Evolutionary conservation across 92 coral and sea anemone species (phyloP).

Genomic region (Diadumene lineata): DNA sequence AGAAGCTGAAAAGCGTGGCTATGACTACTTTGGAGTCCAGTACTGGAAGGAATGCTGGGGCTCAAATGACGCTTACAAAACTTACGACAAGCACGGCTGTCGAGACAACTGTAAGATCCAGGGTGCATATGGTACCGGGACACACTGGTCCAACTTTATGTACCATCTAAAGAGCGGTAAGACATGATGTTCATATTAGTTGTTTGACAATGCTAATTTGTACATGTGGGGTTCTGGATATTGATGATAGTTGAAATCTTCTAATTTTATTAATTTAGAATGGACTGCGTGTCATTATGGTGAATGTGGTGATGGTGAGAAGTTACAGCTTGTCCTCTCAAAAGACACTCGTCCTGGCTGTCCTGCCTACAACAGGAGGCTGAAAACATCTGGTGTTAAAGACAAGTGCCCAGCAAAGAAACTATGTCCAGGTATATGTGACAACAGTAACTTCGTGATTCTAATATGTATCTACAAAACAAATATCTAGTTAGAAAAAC

Average conservation of each 20-base stretch:
- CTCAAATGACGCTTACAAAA: conserved; percentile 13
- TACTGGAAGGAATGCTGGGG: conserved; percentile 28
- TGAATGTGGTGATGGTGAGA: conserved; percentile 18
- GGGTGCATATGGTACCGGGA: conserved; percentile 17
- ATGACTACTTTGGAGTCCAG: conserved; percentile 29
- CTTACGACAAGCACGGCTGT: conserved; percentile 32
- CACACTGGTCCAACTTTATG: conserved; percentile 21
- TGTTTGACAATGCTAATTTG: no score
- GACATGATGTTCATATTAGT: no score
- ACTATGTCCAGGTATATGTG: conserved; percentile 7
- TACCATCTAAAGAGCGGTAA: conserved; percentile 19
- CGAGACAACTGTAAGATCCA: conserved; percentile 18
- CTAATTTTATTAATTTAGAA: no score
- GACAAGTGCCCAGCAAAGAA: conserved; percentile 5
- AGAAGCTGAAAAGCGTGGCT: conserved; percentile 26
- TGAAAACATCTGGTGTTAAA: neutral
- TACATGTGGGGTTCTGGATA: no score
- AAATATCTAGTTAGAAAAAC: neutral
- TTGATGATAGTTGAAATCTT: no score
- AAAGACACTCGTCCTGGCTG: conserved; percentile 35
- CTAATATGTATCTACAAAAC: no score
- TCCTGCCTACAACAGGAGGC: conserved; percentile 20
- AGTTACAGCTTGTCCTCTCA: conserved; percentile 1
- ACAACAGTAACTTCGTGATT: no score
- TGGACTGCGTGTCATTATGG: conserved; percentile 27